Conservation (phyloP, 2,797 vertebrate genomes). For the Hyperoplus immaculatus region DNA sequence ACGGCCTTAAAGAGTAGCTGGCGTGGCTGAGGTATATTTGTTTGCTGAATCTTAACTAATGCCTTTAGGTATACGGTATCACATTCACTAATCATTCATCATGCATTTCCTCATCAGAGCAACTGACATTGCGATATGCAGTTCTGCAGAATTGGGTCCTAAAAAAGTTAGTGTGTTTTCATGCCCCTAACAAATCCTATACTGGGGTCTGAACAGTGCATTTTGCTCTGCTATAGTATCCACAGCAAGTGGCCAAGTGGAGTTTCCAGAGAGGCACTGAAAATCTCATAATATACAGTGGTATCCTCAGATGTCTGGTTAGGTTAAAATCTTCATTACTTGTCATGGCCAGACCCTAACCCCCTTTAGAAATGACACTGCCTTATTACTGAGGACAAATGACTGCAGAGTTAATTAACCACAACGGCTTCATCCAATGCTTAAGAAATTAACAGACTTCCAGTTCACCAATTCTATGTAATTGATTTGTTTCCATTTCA, state of each 20-base stretch:
- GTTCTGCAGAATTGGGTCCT: neutral
- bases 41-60: no score
- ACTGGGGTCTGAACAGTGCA: conserved; percentile 1
- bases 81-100: neutral
- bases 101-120: neutral
- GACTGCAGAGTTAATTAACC: conserved; percentile 83
- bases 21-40: neutral
- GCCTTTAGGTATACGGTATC: neutral
- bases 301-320: conserved; percentile 69
- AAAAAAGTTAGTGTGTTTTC: neutral
- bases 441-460: conserved; percentile 84
- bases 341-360: conserved; percentile 74
- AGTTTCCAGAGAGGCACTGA: conserved; percentile 37
- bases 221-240: conserved; percentile 27
- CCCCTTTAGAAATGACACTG: conserved; percentile 81
- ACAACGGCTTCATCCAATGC: conserved; percentile 83
- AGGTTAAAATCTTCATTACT: conserved; percentile 85
- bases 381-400: conserved; percentile 85
- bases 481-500: conserved; percentile 85
- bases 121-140: neutral
- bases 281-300: conserved; percentile 49
- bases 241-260: conserved; percentile 23
- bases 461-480: conserved; percentile 80
- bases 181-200: conserved; percentile 4
- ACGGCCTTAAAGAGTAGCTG: neutral